Evolutionary conservation across 2,888 invertebrate species (phyloP).

Genomic region (Tenodera sinensis): DNA sequence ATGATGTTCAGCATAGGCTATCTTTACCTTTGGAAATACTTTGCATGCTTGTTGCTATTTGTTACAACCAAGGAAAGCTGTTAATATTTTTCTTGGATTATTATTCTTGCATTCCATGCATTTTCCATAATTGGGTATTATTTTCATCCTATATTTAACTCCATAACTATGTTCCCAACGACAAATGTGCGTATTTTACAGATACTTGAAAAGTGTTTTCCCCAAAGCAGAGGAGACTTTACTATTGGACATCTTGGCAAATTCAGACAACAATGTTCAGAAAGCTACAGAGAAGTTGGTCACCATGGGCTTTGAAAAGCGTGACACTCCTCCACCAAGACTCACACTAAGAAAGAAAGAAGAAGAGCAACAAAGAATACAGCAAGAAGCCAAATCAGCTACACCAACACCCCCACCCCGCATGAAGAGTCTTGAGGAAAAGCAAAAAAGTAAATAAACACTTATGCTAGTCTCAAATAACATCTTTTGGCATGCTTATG

Average conservation of each 20-base stretch:
- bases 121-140: background rate
- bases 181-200: conserved; percentile 42
- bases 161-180: background rate
- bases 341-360: conserved; percentile 49
- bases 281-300: conserved; percentile 78
- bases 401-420: conserved; percentile 56
- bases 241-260: conserved; percentile 76
- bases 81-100: too few species aligned
- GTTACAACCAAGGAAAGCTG: too few species aligned
- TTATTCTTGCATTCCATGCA: too few species aligned
- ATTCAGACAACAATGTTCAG: conserved; percentile 87
- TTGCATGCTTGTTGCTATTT: too few species aligned
- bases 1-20: too few species aligned
- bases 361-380: conserved; percentile 39
- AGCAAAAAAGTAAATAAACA: conserved; percentile 57
- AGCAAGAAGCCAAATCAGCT: conserved; percentile 37
- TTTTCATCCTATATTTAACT: conserved; percentile 23
- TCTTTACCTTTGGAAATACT: too few species aligned
- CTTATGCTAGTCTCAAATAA: background rate
- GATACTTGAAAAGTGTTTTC: conserved; percentile 88
- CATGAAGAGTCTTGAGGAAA: conserved; percentile 66
- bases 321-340: conserved; percentile 60
- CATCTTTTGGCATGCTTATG: background rate
- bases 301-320: conserved; percentile 77
- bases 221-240: conserved; percentile 86